Evolutionary conservation across 2,888 invertebrate genomes (phyloP), one percentile per base, ranked within the genome.

Genomic region (Lepidocyrtinus sp.): DNA sequence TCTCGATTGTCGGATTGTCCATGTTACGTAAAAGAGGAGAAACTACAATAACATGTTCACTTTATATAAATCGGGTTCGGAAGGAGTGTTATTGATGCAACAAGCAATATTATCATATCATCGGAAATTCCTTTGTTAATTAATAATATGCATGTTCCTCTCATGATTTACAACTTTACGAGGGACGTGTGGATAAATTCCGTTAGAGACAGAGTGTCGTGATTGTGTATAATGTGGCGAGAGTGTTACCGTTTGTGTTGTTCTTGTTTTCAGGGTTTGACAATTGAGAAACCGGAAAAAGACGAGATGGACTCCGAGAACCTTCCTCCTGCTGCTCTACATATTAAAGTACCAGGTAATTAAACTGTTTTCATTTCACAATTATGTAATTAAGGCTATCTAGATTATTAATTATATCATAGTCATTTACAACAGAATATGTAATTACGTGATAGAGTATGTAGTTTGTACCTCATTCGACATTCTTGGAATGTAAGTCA

Each of bases 201-300:
- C n/a, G n/a, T n/a, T n/a, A n/a, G n/a, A n/a, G n/a, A n/a, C n/a
- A n/a, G n/a, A n/a, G n/a, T n/a, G n/a, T n/a, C n/a, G n/a, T n/a
- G n/a, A n/a, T n/a, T n/a, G n/a, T n/a, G n/a, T n/a, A n/a, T 50
- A 2, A 72, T 73, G 78, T 78, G 78, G 78, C 61, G 46, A 26
- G 36, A 78, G 78, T 78, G 78, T 78, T 78, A 64, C 50, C 63
- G 70, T 50, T 19, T 73, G 72, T 78, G 78, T 59, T 75, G 72
- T 79, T 79, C 71, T 81, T 83, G 81, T 69, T 83, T 83, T 68
- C 83, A 83, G 83, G 83, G 83, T 59, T 59, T 83, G 59, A 81
- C 81, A 25, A 50, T 81, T 72, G 75, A 79, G 62, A 65, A 50
- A 45, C 77, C 75, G 74, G 82, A 72, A n/a, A 81, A 69, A 36